These are phyloP conservation scores for Mactromeris polynyma DNA, from an alignment of 2,888 invertebrate genomes.

Conservation along the genomic window DNA sequence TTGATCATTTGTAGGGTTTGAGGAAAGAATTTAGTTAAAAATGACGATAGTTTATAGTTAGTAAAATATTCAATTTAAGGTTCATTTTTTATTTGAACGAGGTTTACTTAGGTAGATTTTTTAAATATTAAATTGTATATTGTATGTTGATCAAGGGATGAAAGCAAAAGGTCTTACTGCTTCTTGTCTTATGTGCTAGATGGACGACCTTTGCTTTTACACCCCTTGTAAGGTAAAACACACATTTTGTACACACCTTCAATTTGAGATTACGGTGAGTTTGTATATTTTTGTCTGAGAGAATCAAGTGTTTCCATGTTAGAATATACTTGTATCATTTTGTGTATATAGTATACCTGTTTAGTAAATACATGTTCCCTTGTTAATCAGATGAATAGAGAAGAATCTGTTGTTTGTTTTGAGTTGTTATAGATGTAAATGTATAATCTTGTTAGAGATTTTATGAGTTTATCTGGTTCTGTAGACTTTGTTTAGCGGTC, in stretches of 20 bases:
- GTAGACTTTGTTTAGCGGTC: neutral
- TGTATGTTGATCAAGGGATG: neutral
- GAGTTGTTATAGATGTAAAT: conserved; percentile 30
- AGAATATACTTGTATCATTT: neutral
- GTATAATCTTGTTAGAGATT: conserved; percentile 29
- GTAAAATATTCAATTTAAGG: neutral
- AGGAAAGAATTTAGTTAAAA: no score
- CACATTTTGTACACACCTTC: neutral
- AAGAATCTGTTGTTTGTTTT: neutral
- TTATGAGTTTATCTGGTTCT: conserved; percentile 3
- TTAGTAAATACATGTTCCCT: neutral
- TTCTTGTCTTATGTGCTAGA: no score
- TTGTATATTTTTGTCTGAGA: neutral
- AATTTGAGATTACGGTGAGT: neutral
- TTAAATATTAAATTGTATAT: neutral
- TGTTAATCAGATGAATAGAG: conserved; percentile 6
- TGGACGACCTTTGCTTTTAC: no score
- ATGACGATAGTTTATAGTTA: neutral
- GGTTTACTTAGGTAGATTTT: neutral
- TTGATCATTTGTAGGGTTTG: no score
- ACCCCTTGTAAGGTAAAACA: neutral
- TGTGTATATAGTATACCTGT: conserved; percentile 9
- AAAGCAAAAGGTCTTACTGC: no score
- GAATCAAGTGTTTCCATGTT: neutral
- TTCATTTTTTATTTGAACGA: neutral